Evolutionary conservation across 1,140 invertebrate genomes (phyloP), one percentile per base, ranked within the genome.

Genomic region (Bombus haemorrhoidalis): DNA sequence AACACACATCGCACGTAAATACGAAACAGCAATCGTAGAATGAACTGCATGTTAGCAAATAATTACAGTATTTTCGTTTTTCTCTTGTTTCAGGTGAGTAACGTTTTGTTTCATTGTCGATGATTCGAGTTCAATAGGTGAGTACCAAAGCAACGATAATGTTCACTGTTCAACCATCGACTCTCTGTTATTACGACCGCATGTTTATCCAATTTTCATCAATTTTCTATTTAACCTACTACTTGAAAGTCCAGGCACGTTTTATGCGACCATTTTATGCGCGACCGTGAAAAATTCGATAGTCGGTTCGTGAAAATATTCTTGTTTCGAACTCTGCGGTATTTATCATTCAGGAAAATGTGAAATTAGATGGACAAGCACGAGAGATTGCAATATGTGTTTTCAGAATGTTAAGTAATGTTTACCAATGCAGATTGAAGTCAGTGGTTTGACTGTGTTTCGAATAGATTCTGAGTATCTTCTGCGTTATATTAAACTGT

Each of bases 71-170:
- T 34, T 22, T 37, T 47, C 66, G 41, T 79, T 69, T 74, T 32
- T 13, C 9, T 41, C 5, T 39, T 53, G 79, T 86, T 85, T 76
- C 81, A 88, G 71, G 76, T 71, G 53, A 78, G 57, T 79, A 86
- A 41, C 57, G 47, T 73, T 82, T 77, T 28, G 34, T 86, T 77
- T 62, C 59, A 39, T 10, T 77, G 32, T 10, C 78, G n/a, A 66
- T 74, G 47, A 57, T 86, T 82, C 39, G 69, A 82, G 69, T 79
- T 77, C 37, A 43, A 53, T 81, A 32, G 78, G 69, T 71, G 53
- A 89, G 77, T 73, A 73, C 9, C 10, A 25, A 25, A 9, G n/a
- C n/a, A 8, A 10, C 28, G 25, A 62, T 62, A 83, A 77, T 77
- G 18, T 39, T 12, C 34, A 37, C 22, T 1, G 5, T 28, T 72